Percentiles rank a stretch among this genome's conserved stretches.
Conservation (phyloP, 1,140 invertebrate species). For the Halyomorpha halys region DNA sequence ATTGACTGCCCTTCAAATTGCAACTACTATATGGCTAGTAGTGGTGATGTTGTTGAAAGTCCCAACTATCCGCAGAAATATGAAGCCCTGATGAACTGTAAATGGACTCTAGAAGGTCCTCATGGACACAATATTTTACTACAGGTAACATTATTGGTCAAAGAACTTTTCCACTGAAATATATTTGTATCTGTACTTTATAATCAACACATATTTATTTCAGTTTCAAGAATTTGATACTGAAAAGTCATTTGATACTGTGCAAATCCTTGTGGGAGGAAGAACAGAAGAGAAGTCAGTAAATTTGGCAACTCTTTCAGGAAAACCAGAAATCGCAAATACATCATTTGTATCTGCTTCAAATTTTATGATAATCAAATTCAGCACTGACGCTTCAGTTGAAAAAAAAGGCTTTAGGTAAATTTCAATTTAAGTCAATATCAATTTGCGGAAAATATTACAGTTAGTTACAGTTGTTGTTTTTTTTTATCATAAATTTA, state of each 20-base stretch:
- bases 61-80: constrained; percentile 92
- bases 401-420: constrained; percentile 83
- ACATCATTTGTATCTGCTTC: constrained; percentile 85
- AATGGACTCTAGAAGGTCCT: constrained; percentile 94
- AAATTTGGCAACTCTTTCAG: constrained; percentile 81
- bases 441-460: too few relatives aligned
- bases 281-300: constrained; percentile 88
- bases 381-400: constrained; percentile 84
- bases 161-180: not conserved
- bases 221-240: constrained; percentile 96
- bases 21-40: constrained; percentile 85
- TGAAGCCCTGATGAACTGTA: constrained; percentile 77
- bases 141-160: constrained; percentile 41
- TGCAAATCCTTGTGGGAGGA: constrained; percentile 89
- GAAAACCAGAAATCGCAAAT: constrained; percentile 69
- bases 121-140: constrained; percentile 87
- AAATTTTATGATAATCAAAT: constrained; percentile 97
- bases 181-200: not conserved
- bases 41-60: constrained; percentile 89
- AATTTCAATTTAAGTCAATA: constrained; percentile 18
- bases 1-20: constrained; percentile 78
- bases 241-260: constrained; percentile 90
- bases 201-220: constrained; percentile 25
- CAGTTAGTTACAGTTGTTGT: too few relatives aligned
- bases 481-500: too few relatives aligned